Evolutionary conservation across 2,797 vertebrate genomes (phyloP).

Genomic region (Phyllotis vaccarum): DNA sequence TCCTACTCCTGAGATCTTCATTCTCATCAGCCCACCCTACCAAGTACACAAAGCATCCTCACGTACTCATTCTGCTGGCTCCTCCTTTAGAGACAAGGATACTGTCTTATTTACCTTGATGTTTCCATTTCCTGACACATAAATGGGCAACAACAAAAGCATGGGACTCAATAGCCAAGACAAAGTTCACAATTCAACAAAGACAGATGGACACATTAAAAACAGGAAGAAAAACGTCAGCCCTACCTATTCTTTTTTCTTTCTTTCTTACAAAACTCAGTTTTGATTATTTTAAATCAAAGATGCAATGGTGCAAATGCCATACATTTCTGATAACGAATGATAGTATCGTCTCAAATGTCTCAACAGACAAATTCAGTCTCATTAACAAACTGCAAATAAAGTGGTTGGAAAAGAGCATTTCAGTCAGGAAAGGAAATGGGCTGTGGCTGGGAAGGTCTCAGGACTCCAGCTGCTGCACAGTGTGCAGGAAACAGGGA

Average conservation of each 20-base stretch:
- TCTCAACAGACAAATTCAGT: too few relatives aligned
- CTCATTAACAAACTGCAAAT: too few relatives aligned
- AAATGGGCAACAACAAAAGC: neutral
- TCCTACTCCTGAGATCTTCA: neutral
- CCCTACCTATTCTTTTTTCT: neutral
- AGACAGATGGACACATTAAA: neutral
- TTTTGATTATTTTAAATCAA: neutral
- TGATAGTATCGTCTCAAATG: neutral
- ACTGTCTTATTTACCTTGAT: neutral
- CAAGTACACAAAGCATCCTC: neutral
- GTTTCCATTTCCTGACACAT: neutral
- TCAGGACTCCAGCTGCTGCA: conserved; percentile 74
- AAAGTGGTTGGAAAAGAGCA: conserved; percentile 31
- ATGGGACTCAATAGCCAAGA: neutral
- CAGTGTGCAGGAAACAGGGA: conserved; percentile 70
- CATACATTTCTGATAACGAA: neutral
- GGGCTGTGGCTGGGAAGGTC: conserved; percentile 84
- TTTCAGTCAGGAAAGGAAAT: conserved; percentile 81
- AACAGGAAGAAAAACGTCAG: neutral
- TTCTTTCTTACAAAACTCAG: neutral
- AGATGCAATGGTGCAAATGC: neutral
- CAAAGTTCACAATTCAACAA: neutral
- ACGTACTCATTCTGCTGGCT: fast-evolving
- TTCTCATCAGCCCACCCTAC: too few relatives aligned
- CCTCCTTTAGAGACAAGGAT: neutral